phyloP scores from a whole-genome alignment of 1,140 invertebrate species.

The Littorina saxatilis region DNA sequence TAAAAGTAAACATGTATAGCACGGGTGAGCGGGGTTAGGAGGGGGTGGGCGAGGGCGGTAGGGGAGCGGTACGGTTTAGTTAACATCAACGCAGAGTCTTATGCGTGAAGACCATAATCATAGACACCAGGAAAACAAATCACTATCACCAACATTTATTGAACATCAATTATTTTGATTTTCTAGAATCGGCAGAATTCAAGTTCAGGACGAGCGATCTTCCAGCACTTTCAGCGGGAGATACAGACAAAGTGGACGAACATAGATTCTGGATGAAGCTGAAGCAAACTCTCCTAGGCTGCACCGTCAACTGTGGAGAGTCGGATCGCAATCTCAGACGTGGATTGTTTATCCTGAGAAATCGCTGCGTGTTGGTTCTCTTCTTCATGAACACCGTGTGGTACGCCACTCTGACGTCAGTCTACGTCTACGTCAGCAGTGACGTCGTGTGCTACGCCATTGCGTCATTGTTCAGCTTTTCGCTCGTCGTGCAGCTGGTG shows the following conservation, averaged over 20 bases:
- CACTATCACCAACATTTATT: too few species aligned
- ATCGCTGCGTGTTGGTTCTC: constrained; percentile 33
- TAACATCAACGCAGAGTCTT: too few species aligned
- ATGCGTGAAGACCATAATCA: too few species aligned
- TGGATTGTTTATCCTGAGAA: constrained; percentile 39
- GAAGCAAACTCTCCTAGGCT: constrained; percentile 40
- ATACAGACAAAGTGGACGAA: constrained; percentile 24
- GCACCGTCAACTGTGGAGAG: constrained; percentile 45
- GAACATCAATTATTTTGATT: neutral
- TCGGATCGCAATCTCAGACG: constrained; percentile 15
- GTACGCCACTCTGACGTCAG: constrained; percentile 41
- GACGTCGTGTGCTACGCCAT: constrained; percentile 50
- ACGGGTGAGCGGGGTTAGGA: neutral
- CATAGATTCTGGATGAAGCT: constrained; percentile 51
- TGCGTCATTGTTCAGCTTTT: constrained; percentile 53
- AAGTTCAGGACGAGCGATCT: constrained; percentile 9
- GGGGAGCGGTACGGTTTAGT: too few species aligned
- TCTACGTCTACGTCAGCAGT: constrained; percentile 47
- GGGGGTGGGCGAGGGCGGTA: neutral
- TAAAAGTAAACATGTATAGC: too few species aligned
- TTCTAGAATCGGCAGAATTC: constrained; percentile 14
- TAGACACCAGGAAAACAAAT: too few species aligned
- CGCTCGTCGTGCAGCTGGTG: constrained; percentile 51
- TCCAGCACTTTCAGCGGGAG: neutral
- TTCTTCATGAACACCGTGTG: constrained; percentile 48